Base-by-base conservation (phyloP, 2,113 vertebrate species). In the Bujurquina vittata region DNA sequence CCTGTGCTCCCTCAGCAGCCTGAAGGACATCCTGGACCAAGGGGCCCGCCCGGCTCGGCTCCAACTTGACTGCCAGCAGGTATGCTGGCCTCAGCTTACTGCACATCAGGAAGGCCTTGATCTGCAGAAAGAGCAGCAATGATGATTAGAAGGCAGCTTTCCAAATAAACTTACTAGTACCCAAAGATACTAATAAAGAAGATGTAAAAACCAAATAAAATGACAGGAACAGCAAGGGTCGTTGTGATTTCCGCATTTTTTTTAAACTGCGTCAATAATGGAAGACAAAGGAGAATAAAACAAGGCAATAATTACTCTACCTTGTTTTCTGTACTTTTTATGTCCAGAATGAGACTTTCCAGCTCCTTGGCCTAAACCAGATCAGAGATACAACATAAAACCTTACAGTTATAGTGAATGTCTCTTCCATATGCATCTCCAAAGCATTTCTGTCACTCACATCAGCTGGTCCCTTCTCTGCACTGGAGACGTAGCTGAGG, bases 71-170 rank as follows among this genome's bases (percentile, higher is more conserved):
- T 0, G 98, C 97, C 43, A 97, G 95, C 75, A 99, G 94, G 83
- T 99, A 99, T 0, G 98, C 98, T 0, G 98, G 97, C 1, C 98
- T 96, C 90, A 99, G 94, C 72, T 99, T 99, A 80, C 95, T 93
- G 91, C 98, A 99, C 37, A 94, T 91, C 94, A 97, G 88, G 49
- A 98, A 99, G 35, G 97, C 98, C 86, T 95, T 97, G 77, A 99
- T 97, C 98, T 99, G 94, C 18, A 17, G 7, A 83, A 18, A 65
- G 3, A 74, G 1, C 33, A 55, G 52, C 2, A 1, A 59, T 23
- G 4, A 37, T 1, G 1, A 72, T 54, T 72, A 29, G 4, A 72
- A 72, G 10, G 6, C 0, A 0, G 18, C 67, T 11, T 72, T 49
- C 26, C 17, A 0, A 0, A 31, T 31, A 72, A 31, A 20, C 20